Percentiles rank a stretch among this genome's conserved stretches.
phyloP scores from a whole-genome alignment of 1,140 invertebrate species.

The Drosophila dunni region DNA sequence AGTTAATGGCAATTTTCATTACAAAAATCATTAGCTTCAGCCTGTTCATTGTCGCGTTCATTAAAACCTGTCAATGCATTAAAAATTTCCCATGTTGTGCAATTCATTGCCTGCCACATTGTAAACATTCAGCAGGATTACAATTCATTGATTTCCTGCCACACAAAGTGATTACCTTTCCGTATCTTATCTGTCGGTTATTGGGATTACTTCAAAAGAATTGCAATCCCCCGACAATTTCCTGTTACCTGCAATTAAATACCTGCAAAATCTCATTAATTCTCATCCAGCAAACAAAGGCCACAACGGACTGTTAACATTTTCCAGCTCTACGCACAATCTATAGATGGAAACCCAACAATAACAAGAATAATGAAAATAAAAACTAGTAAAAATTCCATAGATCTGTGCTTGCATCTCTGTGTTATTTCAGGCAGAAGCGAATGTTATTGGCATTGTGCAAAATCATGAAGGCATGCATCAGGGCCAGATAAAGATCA shows the following conservation, averaged over 20 bases:
- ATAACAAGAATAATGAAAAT: slow-evolving; percentile 5
- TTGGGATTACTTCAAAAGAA: slow-evolving; percentile 8
- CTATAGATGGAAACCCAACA: slow-evolving; percentile 4
- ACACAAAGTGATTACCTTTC: neutral
- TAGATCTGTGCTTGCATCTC: slow-evolving; percentile 24
- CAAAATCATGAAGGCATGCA: slow-evolving; percentile 60
- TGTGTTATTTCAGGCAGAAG: slow-evolving; percentile 47
- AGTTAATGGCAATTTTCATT: neutral
- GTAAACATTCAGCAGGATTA: neutral
- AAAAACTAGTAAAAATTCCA: slow-evolving; percentile 1
- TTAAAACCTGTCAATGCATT: neutral
- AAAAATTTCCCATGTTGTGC: neutral
- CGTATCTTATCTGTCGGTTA: neutral
- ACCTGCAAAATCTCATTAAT: slow-evolving; percentile 38
- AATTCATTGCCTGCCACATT: slow-evolving; percentile 1
- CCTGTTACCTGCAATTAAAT: slow-evolving; percentile 36
- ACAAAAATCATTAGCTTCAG: neutral
- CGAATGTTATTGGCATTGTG: slow-evolving; percentile 64
- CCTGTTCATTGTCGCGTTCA: neutral
- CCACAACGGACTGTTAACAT: slow-evolving; percentile 24
- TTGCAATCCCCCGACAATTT: slow-evolving; percentile 14
- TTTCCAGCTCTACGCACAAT: slow-evolving; percentile 17
- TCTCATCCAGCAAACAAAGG: slow-evolving; percentile 24
- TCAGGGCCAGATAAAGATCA: slow-evolving; percentile 57
- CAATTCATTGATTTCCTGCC: neutral